Evolutionary conservation across 2,888 invertebrate genomes (phyloP), one percentile per base, ranked within the genome.

Genomic region (Brenthis hecate): DNA sequence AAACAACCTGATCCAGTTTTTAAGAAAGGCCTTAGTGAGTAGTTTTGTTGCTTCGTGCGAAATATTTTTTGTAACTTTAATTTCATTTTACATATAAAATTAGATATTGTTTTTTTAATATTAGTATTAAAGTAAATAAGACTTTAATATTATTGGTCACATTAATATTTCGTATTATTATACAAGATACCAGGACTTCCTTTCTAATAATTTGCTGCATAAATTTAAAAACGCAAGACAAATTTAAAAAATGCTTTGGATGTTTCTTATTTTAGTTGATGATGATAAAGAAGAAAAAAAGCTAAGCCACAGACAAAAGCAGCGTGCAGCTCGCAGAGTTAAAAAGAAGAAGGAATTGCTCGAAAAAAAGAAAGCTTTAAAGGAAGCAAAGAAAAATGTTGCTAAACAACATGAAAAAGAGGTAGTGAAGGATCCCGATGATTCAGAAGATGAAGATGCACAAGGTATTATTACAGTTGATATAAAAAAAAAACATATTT

Each of bases 1-100:
- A 98, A 98, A 82, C 98, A 98, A 82, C 94, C 95, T 56, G 96
- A 96, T 77, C 98, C 98, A 1, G 92, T 93, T 60, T 95, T 96
- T 81, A 94, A 94, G 69, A 94, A 94, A 80, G 91, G 93, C 77
- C 82, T 92, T 28, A 74, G 92, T 92, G 78, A 88, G 92, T 89
- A 32, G 14, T 50, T 28, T 58, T 51, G 19, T 53, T 53, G 14
- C 43, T 6, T 8, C 13, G 4, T 50, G n/a, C 11, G 19, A 28
- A 53, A 43, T 43, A 43, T 2, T n/a, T 48, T 58, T n/a, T 11
- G 8, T 55, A 14, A 56, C 6, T 56, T 43, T 43, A 43, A 43
- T 43, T 11, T 43, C 36, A 8, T 43, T 8, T 11, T 11, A 43
- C 2, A 11, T 28, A 43, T 43, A 43, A 36, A 43, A 43, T 43